These are phyloP conservation scores for Chelonoidis abingdonii DNA, from an alignment of 2,113 vertebrate species.

Conservation along the genomic window DNA sequence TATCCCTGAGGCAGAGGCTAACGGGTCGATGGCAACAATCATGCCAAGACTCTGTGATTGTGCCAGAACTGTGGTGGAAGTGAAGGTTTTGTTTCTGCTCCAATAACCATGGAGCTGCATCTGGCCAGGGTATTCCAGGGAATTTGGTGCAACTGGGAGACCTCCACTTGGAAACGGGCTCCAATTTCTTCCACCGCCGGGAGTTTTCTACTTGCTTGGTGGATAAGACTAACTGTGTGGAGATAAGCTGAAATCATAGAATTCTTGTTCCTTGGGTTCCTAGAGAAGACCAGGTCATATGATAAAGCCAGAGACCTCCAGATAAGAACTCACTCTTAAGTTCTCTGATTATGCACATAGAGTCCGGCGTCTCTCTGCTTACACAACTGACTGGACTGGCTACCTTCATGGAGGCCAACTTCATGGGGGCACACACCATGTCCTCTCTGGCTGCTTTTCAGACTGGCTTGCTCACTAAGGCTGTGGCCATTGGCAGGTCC, in stretches of 20 bases:
- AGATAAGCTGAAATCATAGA: background rate
- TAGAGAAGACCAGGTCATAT: background rate
- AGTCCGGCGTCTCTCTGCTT: background rate
- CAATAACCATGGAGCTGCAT: background rate
- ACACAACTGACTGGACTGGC: background rate
- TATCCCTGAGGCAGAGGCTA: background rate
- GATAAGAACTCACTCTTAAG: background rate
- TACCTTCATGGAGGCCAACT: accelerated
- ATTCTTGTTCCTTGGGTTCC: background rate
- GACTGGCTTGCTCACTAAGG: background rate
- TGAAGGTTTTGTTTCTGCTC: background rate
- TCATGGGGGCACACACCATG: background rate
- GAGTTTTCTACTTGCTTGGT: background rate
- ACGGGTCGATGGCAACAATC: background rate
- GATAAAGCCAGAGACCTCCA: background rate
- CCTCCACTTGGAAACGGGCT: background rate
- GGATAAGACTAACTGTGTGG: too few relatives aligned
- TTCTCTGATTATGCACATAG: background rate
- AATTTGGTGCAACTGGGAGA: background rate
- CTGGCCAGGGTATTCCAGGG: background rate
- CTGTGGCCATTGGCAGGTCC: background rate
- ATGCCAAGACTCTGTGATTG: background rate
- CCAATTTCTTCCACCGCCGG: background rate
- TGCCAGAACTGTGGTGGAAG: background rate
- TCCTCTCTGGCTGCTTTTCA: background rate